A percentile compares a stretch with the other conserved stretches of the same genome.
These are phyloP conservation scores for Bolborhynchus lineola DNA, from an alignment of 2,113 vertebrate genomes.

Conservation along the genomic window DNA sequence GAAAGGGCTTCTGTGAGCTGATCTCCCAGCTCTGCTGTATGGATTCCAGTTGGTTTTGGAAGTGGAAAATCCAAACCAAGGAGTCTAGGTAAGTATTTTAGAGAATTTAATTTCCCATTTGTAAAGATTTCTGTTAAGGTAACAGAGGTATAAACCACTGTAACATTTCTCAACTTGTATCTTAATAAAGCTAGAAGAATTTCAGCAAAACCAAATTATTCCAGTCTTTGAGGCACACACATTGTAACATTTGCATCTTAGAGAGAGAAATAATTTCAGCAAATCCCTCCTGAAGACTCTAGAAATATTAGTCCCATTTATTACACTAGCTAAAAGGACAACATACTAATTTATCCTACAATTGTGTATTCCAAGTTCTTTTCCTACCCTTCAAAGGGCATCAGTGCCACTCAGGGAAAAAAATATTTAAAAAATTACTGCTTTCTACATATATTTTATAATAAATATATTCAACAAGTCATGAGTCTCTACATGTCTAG, in stretches of 20 bases:
- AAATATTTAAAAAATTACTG: neutral
- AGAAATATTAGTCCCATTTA: neutral
- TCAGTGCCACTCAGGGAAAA: neutral
- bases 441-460: neutral
- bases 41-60: neutral
- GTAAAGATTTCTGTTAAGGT: neutral
- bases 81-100: neutral
- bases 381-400: neutral
- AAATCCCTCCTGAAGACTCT: neutral
- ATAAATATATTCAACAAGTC: conserved; percentile 18
- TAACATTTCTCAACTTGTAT: neutral
- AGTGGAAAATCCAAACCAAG: neutral
- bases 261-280: neutral
- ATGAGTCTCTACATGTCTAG: neutral
- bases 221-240: conserved; percentile 41
- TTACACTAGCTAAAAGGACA: neutral
- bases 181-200: neutral
- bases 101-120: neutral
- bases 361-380: neutral
- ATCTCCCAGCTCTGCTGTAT: neutral
- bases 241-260: neutral
- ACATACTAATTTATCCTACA: neutral
- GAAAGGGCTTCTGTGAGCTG: neutral
- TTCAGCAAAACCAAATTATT: neutral
- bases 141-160: neutral